Base-by-base conservation (phyloP, 2,113 vertebrate genomes). In the Leucoraja erinaceus region DNA sequence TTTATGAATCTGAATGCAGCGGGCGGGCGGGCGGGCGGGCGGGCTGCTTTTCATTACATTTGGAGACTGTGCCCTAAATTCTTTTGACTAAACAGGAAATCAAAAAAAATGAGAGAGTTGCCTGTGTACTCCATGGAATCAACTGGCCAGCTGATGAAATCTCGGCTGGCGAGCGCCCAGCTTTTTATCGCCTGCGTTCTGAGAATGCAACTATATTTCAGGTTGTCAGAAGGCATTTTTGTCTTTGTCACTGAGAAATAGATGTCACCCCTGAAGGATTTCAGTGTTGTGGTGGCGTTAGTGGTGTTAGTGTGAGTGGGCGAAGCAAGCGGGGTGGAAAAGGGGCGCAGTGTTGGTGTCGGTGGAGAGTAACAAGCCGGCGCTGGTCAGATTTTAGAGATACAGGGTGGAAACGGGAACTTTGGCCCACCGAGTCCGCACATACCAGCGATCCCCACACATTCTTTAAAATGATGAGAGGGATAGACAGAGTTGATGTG, bases 81-180 rank as follows among this genome's bases (percentile, higher is more conserved):
- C 83, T 88, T 88, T 88, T 66, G 59, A 88, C 83, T 63, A 88
- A 63, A 63, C 70, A 72, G 70, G 70, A 72, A 72, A 72, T 72
- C n/a, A 70, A 59, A n/a, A 88, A 88, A 16, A 63, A 63, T 16
- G 59, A 25, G 79, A 33, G 83, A 88, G 61, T 22, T 86, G 56
- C 83, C 28, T 31, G 83, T 6, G 61, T 63, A 3, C 28, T 84
- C 25, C 16, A 12, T 12, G 61, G 28, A 84, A 61, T 66, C n/a
- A 31, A 31, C 59, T 63, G 28, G n/a, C 83, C 59, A 11, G n/a
- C 56, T 88, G 59, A 88, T 63, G 22, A 66, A 66, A 66, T 88
- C 28, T 88, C 18, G 28, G 59, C 83, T 66, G n/a, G 61, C 61
- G 61, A 63, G n/a, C 4, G 14, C 12, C 12, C 59, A 86, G 83